Evolutionary conservation across 2,797 vertebrate genomes (phyloP).

Genomic region (Synaphobranchus kaupii): DNA sequence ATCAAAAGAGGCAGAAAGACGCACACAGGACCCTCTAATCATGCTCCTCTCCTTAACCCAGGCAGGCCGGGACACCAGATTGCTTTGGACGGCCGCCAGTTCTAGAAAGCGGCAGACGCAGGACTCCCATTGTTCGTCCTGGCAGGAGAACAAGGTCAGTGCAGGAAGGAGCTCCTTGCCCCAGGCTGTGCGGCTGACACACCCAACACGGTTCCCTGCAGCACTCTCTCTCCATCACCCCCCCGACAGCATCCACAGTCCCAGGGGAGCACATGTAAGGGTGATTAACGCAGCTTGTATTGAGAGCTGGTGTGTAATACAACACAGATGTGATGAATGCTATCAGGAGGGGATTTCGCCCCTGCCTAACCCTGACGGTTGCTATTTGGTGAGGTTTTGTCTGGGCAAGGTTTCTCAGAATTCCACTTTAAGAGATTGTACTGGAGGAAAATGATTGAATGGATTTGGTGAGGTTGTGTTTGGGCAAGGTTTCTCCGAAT

Average conservation of each 20-base stretch:
- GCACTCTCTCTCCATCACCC: not conserved
- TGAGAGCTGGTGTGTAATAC: slow-evolving; percentile 7
- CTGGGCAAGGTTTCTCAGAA: not conserved
- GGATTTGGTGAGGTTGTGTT: not conserved
- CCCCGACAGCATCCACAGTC: not conserved
- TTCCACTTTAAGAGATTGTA: not conserved
- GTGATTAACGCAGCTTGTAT: not conserved
- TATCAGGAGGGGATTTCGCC: not conserved
- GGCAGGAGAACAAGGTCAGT: slow-evolving; percentile 58
- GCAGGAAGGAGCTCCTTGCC: slow-evolving; percentile 29
- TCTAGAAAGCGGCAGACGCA: slow-evolving; percentile 56
- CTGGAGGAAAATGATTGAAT: not conserved
- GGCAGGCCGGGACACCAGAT: not conserved
- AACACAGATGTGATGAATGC: not conserved
- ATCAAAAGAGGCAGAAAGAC: not conserved
- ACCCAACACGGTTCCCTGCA: not conserved
- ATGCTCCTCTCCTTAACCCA: slow-evolving; percentile 20
- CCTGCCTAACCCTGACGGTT: not conserved
- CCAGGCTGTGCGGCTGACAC: not conserved
- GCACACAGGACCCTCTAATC: not conserved
- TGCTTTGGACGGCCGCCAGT: slow-evolving; percentile 48
- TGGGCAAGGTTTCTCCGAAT: not conserved
- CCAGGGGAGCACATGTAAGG: not conserved
- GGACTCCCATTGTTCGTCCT: slow-evolving; percentile 58
- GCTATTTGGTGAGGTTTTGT: not conserved